These are phyloP conservation scores for Agrenia bidenticulata DNA, from an alignment of 2,888 invertebrate species.

Conservation along the genomic window DNA sequence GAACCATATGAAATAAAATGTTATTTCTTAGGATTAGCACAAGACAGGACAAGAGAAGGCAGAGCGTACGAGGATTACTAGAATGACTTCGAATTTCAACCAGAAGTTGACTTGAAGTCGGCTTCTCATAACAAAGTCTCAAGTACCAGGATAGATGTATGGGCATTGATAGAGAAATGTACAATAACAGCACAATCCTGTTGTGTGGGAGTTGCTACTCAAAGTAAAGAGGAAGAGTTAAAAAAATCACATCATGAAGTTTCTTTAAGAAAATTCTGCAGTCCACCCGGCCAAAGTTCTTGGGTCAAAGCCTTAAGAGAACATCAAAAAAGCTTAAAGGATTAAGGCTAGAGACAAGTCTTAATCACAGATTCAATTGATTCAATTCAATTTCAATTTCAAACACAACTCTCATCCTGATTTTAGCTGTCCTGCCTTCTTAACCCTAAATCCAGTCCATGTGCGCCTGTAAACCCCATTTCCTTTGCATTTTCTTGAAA, in stretches of 20 bases:
- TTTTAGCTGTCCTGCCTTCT: neutral
- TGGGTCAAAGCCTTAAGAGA: constrained; percentile 8
- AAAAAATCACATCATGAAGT: neutral
- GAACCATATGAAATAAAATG: too few species aligned
- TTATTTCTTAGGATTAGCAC: too few species aligned
- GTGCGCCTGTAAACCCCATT: neutral
- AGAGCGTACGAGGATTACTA: too few species aligned
- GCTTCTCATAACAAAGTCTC: too few species aligned
- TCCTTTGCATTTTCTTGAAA: constrained; percentile 2
- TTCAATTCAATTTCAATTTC: constrained; percentile 13
- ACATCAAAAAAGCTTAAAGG: neutral
- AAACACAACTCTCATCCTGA: neutral
- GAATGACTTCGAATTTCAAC: too few species aligned
- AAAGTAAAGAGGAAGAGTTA: neutral
- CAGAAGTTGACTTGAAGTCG: too few species aligned
- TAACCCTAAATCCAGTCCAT: constrained; percentile 11
- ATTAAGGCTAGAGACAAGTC: constrained; percentile 8
- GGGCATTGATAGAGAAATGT: neutral
- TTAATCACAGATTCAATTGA: constrained; percentile 2
- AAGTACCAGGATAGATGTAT: neutral
- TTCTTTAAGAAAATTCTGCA: neutral
- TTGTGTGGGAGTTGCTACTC: constrained; percentile 3
- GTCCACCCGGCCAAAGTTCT: neutral
- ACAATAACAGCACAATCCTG: neutral
- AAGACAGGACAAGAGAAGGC: too few species aligned